Base-by-base conservation (phyloP, 1,140 invertebrate species). In the Centruroides vittatus region DNA sequence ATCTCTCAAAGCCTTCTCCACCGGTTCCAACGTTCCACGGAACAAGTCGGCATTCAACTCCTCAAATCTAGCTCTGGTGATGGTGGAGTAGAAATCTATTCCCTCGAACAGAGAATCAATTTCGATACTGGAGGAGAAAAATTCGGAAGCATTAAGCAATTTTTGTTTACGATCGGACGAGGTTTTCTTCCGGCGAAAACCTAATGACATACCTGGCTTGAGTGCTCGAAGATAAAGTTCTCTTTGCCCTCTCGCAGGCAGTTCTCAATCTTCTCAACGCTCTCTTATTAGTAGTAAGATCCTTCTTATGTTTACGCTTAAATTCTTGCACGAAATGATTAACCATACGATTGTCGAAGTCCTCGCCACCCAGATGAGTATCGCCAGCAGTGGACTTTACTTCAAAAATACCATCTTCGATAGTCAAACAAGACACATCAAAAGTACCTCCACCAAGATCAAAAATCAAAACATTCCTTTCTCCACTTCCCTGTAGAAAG, bases 361-460 rank as follows among this genome's bases (percentile, higher is more conserved):
- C 51, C 8, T 53, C 51, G 0, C 51, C 51, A 53, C 51, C 51
- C 5, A 98, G 81, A 74, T 98, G 93, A 66, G 94, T 98, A 73
- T 98, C 93, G 67, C 94, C 94, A 69, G 91, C 89, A 35, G 93
- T 97, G 7, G 93, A 91, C 73, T 93, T 94, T 23, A 96, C 93
- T 76, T 96, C 93, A 73, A 95, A 93, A 69, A 90, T 88, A 70
- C 92, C 92, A 74, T 94, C 90, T 73, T 93, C 90, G 49, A n/a
- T 94, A 62, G 89, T 91, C 64, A 97, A 78, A 71, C 96, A 90
- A 35, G 92, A 95, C 10, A 96, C 92, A 79, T 96, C 92, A 72
- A 97, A 97, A 67, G 93, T 97, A 71, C 93, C 93, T 72, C 93
- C 93, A 66, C 93, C 94, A 67, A 98, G 80, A 80, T 97, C 93